phyloP scores from a whole-genome alignment of 2,113 vertebrate genomes.

The Noctilio leporinus region DNA sequence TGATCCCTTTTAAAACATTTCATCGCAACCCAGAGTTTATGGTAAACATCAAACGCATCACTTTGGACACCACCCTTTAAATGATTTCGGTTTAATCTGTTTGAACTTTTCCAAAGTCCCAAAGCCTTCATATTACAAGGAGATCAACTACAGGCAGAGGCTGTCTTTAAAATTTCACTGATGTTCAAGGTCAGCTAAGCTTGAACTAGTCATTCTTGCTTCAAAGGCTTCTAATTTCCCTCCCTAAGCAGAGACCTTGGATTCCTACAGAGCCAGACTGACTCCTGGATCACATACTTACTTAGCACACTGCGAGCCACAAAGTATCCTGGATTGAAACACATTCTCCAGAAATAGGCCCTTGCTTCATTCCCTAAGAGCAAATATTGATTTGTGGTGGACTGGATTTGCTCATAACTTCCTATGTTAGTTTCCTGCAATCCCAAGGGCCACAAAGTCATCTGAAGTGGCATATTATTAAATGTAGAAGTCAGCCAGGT shows the following conservation, averaged over 20 bases:
- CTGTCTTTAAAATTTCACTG: not conserved
- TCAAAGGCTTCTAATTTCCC: not conserved
- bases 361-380: not conserved
- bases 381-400: not conserved
- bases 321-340: not conserved
- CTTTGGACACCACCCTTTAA: not conserved
- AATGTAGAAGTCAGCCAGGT: not conserved
- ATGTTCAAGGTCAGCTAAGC: not conserved
- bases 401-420: not conserved
- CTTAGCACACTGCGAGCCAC: not conserved
- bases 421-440: not conserved
- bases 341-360: not conserved
- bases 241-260: not conserved
- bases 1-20: slow-evolving; percentile 42
- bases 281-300: not conserved
- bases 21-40: slow-evolving; percentile 38
- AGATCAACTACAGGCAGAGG: not conserved
- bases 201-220: not conserved
- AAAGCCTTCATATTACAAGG: not conserved
- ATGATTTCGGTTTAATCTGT: slow-evolving; percentile 34
- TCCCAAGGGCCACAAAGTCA: not conserved
- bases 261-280: not conserved
- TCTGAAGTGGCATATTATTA: not conserved
- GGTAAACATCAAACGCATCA: not conserved
- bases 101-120: slow-evolving; percentile 17